Percentiles rank a stretch among this genome's conserved stretches.
Evolutionary conservation across 2,888 invertebrate genomes (phyloP).

Genomic region (Chloroclystis v-ata): DNA sequence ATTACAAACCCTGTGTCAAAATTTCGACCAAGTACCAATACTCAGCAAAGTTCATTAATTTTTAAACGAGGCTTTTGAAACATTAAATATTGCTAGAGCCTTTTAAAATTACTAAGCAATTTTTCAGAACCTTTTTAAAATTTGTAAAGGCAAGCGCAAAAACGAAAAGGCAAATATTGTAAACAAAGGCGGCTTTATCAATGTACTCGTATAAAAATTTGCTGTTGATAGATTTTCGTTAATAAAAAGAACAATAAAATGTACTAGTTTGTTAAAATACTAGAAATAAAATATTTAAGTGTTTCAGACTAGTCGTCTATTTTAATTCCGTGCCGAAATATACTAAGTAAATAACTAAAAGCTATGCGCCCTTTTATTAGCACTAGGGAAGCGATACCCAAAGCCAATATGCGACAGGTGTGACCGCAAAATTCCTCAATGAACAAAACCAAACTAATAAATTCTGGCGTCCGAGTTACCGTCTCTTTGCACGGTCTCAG

Average conservation of each 20-base stretch:
- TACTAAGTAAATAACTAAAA: too few species aligned
- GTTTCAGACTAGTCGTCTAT: too few species aligned
- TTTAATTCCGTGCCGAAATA: too few species aligned
- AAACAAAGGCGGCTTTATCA: neutral
- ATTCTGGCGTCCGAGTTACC: conserved; percentile 12
- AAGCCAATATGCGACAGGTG: conserved; percentile 59
- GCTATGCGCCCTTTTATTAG: too few species aligned
- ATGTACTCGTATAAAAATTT: too few species aligned
- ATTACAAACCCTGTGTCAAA: conserved; percentile 15
- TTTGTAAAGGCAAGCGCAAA: conserved; percentile 4
- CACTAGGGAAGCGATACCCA: conserved; percentile 10
- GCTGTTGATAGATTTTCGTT: too few species aligned
- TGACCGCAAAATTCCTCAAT: conserved; percentile 45
- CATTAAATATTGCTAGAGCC: neutral
- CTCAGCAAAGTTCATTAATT: neutral
- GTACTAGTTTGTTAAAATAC: too few species aligned
- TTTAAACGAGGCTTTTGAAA: conserved; percentile 1
- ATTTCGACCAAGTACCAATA: neutral
- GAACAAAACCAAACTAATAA: conserved; percentile 37
- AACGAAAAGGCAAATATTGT: neutral
- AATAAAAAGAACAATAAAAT: too few species aligned
- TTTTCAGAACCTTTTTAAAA: conserved; percentile 10
- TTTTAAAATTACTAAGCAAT: conserved; percentile 2
- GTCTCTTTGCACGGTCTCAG: conserved; percentile 41
- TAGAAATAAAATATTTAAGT: too few species aligned